Base-by-base conservation (phyloP, 2,888 invertebrate genomes). In the Drosophila tripunctata region DNA sequence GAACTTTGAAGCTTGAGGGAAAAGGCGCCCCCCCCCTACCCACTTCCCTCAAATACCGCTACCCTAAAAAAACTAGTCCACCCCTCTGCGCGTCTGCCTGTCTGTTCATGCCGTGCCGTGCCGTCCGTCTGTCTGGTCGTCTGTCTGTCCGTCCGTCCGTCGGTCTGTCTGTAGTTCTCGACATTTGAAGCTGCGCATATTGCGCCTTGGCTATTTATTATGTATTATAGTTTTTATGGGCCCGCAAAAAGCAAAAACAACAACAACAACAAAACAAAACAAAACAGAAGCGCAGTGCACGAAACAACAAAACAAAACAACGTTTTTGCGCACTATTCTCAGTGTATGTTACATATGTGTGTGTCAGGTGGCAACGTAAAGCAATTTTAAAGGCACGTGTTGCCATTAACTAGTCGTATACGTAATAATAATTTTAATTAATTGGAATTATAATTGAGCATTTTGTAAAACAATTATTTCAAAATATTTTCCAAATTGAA, bases 151-250 rank as follows among this genome's bases (percentile, higher is more conserved):
- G 12, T 3, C 24, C 33, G 54, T 38, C 56, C 48, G 38, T 36
- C 27, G 30, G 50, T 57, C 65, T 75, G 72, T 61, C 41, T 71
- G 61, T 74, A 38, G 51, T 36, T 41, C 40, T 52, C 27, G 15
- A 33, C 51, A 44, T 55, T 61, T 80, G 87, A 87, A 81, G 80
- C 80, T 81, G 87, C 80, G 84, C 81, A 84, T 81, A 87, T 81
- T 84, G 85, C 87, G 84, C 81, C 84, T 77, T 74, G 65, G 67
- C 67, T 75, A 81, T 78, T 84, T 87, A 84, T 84, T 87, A 76
- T 74, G 77, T 80, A 83, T 75, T 80, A 65, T 68, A 57, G 69
- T 81, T 74, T 81, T 74, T 81, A 63, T 60, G 73, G 66, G 66
- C 41, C 35, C 38, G 66, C 71, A 63, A 61, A 75, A 58, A 64